Conservation (phyloP, 2,888 invertebrate species). For the Dynastes grantii region DNA sequence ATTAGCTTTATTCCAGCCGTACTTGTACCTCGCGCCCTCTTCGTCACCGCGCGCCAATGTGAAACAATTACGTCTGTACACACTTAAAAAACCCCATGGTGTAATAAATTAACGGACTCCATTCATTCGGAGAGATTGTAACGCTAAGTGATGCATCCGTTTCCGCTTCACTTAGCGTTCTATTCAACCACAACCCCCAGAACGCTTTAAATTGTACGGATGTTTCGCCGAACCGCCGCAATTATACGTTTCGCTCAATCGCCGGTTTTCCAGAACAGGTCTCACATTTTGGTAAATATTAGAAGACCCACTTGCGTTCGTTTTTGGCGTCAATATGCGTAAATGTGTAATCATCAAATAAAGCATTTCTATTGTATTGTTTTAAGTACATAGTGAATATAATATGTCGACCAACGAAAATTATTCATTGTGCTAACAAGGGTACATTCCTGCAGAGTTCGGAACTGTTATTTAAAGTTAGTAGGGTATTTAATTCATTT, state of each 20-base stretch:
- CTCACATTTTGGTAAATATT: background rate
- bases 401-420: too few relatives aligned
- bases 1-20: slow-evolving; percentile 9
- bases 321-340: too few relatives aligned
- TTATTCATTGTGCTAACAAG: too few relatives aligned
- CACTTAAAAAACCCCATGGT: slow-evolving; percentile 44
- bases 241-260: slow-evolving; percentile 32
- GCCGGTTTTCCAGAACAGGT: slow-evolving; percentile 7
- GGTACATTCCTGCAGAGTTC: too few relatives aligned
- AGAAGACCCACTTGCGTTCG: too few relatives aligned
- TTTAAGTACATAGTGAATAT: too few relatives aligned
- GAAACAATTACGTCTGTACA: slow-evolving; percentile 42
- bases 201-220: slow-evolving; percentile 45
- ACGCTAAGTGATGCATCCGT: slow-evolving; percentile 56
- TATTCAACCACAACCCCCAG: slow-evolving; percentile 44
- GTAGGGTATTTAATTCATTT: too few relatives aligned
- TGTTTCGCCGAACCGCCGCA: slow-evolving; percentile 36
- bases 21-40: slow-evolving; percentile 3
- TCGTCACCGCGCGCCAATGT: slow-evolving; percentile 14
- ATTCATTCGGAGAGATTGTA: slow-evolving; percentile 50
- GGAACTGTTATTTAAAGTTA: too few relatives aligned
- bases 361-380: too few relatives aligned
- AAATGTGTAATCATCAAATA: too few relatives aligned
- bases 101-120: slow-evolving; percentile 51
- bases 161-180: slow-evolving; percentile 52